Evolutionary conservation across 2,797 vertebrate genomes (phyloP).

Genomic region (Nyctibius grandis): DNA sequence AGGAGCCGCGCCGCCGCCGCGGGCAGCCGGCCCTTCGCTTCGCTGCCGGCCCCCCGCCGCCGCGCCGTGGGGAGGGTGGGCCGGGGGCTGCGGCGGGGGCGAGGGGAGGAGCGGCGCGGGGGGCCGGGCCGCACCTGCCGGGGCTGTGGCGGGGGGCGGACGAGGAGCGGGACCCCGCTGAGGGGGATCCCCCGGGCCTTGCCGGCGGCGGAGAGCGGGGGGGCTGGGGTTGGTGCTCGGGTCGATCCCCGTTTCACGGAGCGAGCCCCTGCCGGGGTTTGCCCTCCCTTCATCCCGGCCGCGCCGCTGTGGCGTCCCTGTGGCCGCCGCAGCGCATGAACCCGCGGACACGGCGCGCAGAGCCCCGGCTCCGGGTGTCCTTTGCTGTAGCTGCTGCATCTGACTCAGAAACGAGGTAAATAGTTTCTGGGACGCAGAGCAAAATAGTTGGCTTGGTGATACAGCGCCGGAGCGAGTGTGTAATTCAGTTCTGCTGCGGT

Average conservation of each 20-base stretch:
- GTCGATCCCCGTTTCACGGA: background rate
- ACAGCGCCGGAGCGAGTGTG: background rate
- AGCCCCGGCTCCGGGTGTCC: background rate
- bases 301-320: background rate
- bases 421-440: background rate
- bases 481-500: background rate
- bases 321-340: background rate
- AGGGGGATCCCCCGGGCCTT: background rate
- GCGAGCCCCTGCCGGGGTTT: background rate
- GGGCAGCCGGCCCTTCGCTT: background rate
- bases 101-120: constrained; percentile 1
- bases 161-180: background rate
- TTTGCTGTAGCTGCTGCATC: background rate
- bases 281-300: background rate
- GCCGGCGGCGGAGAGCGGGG: background rate
- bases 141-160: background rate
- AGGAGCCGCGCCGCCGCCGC: background rate
- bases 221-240: background rate
- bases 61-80: background rate
- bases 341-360: background rate
- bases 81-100: background rate
- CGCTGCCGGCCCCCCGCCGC: background rate
- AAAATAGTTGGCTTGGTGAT: background rate
- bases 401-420: background rate
- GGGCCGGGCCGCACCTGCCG: background rate